These are phyloP conservation scores for Dicentrarchus labrax DNA, from an alignment of 2,113 vertebrate genomes.

Conservation along the genomic window DNA sequence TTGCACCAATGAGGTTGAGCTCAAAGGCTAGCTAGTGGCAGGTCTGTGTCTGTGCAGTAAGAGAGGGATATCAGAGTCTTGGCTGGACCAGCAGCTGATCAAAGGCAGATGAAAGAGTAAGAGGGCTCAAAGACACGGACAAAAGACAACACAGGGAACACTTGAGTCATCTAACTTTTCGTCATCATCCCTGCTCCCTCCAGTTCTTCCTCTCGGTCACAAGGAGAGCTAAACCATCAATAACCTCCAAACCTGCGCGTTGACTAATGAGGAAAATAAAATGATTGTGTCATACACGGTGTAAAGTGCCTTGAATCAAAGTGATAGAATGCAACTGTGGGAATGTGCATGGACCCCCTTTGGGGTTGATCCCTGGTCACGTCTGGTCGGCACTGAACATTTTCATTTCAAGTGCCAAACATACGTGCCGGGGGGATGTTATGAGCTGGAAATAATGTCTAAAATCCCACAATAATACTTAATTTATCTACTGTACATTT, in stretches of 20 bases:
- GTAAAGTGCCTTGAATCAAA: slow-evolving; percentile 78
- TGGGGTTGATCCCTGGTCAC: slow-evolving; percentile 40
- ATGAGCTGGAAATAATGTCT: slow-evolving; percentile 36
- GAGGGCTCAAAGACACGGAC: slow-evolving; percentile 60
- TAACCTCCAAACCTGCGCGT: slow-evolving; percentile 7
- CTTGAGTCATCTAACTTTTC: slow-evolving; percentile 58
- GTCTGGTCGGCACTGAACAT: slow-evolving; percentile 36
- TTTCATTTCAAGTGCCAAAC: slow-evolving; percentile 39
- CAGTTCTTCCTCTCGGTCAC: slow-evolving; percentile 5
- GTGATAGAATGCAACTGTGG: slow-evolving; percentile 51
- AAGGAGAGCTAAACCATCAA: neutral
- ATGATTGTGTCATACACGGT: slow-evolving; percentile 40
- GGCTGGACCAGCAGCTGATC: slow-evolving; percentile 67
- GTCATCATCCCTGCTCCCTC: slow-evolving; percentile 55
- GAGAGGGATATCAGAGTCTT: slow-evolving; percentile 16
- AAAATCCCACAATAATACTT: slow-evolving; percentile 37
- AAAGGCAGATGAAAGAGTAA: slow-evolving; percentile 68
- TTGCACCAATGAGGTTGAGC: neutral
- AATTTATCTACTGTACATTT: slow-evolving; percentile 35
- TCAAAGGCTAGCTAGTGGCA: slow-evolving; percentile 4
- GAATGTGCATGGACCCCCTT: slow-evolving; percentile 62
- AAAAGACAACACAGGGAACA: slow-evolving; percentile 49
- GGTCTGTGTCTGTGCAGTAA: slow-evolving; percentile 27
- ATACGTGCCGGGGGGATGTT: slow-evolving; percentile 11
- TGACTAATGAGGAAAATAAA: neutral